phyloP scores from a whole-genome alignment of 1,140 invertebrate genomes.

The Rhysida immarginata region DNA sequence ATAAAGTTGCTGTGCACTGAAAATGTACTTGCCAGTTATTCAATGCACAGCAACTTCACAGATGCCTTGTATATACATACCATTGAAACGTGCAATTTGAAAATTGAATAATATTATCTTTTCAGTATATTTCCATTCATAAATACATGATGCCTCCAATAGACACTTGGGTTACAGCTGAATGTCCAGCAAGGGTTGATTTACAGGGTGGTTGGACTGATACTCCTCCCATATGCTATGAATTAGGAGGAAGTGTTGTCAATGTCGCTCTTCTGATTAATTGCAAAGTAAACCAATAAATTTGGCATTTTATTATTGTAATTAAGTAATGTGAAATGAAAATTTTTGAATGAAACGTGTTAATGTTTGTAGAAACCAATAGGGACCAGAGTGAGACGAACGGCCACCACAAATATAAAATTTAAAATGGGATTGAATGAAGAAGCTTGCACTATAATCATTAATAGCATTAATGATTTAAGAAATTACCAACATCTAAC shows the following conservation, averaged over 20 bases:
- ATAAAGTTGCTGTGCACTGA: too few relatives aligned
- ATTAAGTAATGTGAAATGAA: not conserved
- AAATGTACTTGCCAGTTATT: too few relatives aligned
- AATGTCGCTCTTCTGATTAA: slow-evolving; percentile 28
- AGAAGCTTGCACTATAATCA: slow-evolving; percentile 18
- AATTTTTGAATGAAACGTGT: slow-evolving; percentile 3
- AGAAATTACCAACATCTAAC: slow-evolving; percentile 35
- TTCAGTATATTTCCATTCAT: slow-evolving; percentile 10
- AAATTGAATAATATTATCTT: slow-evolving; percentile 3
- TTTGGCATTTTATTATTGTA: not conserved
- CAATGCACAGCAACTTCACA: too few relatives aligned
- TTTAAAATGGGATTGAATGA: slow-evolving; percentile 20
- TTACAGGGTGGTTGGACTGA: slow-evolving; percentile 39
- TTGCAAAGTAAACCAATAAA: slow-evolving; percentile 15
- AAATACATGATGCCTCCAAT: slow-evolving; percentile 12
- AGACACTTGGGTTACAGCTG: slow-evolving; percentile 30
- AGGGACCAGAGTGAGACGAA: slow-evolving; percentile 31
- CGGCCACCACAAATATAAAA: slow-evolving; percentile 15
- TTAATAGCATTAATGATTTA: slow-evolving; percentile 28
- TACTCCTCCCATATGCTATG: slow-evolving; percentile 40
- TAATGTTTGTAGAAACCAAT: slow-evolving; percentile 32
- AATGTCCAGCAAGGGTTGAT: slow-evolving; percentile 37
- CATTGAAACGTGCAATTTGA: not conserved
- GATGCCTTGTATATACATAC: not conserved
- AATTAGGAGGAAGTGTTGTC: slow-evolving; percentile 36